Evolutionary conservation across 1,140 invertebrate species (phyloP), one percentile per base, ranked within the genome.

Genomic region (Sesamia nonagrioides): DNA sequence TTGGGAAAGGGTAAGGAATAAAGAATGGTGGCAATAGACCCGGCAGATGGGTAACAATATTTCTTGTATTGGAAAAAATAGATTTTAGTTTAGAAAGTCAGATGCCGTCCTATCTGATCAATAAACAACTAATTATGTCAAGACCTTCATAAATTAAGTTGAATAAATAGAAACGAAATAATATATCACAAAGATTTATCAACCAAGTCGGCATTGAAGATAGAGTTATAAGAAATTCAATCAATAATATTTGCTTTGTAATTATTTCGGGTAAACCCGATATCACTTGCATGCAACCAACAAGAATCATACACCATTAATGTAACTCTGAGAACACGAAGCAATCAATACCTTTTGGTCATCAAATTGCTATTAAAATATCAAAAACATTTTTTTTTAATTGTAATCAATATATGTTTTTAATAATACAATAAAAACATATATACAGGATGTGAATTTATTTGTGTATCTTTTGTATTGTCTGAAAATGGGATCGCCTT

Each of bases 1-100:
- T 61, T 42, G 73, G 42, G 42, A 75, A 75, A 48, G 58, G 58
- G 58, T 75, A 50, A 27, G 15, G 40, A 6, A 8, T 69, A 33
- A 69, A 21, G 37, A 45, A 69, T 48, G 42, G 42, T n/a, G 33
- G 60, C 37, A 2, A 0, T 27, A 8, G 27, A 27, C 27, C n/a
- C 15, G 42, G 13, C 42, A 69, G 66, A 69, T 69, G 66, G 42
- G 13, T 6, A 33, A 33, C 42, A 50, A 63, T 63, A 40, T 35
- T 15, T 63, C n/a, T 42, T 8, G 60, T 27, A 60, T 61, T 35
- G 15, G 33, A 61, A 35, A 11, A 61, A 61, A 61, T 35, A 45
- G n/a, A 42, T 66, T 18, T 18, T n/a, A 18, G n/a, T 42, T 42
- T 4, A 42, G 13, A 4, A 9, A 42, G 17, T 17, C 61, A 66